Evolutionary conservation across 2,888 invertebrate genomes (phyloP).

Genomic region (Eupithecia tripunctaria): DNA sequence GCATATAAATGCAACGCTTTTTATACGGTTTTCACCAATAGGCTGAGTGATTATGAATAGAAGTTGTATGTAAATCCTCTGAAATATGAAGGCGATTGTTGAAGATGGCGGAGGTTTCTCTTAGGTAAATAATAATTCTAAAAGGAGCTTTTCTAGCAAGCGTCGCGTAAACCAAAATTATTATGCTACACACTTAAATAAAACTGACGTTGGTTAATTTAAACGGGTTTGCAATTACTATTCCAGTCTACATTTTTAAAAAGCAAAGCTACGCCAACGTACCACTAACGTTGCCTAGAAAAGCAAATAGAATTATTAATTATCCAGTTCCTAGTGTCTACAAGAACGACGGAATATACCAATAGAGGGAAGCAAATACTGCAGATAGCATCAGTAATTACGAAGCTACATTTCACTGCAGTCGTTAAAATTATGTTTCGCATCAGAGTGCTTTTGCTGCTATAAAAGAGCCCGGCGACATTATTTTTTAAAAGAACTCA

Average conservation of each 20-base stretch:
- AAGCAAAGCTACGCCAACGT: neutral
- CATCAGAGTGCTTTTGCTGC: slow-evolving; percentile 1
- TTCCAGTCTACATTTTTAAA: neutral
- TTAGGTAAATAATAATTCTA: neutral
- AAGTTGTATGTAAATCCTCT: neutral
- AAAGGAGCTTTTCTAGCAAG: neutral
- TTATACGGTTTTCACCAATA: neutral
- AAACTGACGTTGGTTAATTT: neutral
- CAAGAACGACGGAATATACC: neutral
- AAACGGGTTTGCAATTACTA: neutral
- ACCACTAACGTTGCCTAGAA: neutral
- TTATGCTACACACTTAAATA: neutral
- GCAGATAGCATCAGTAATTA: slow-evolving; percentile 10
- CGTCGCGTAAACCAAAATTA: neutral
- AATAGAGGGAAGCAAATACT: neutral
- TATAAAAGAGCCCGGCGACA: neutral
- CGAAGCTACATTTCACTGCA: slow-evolving; percentile 3
- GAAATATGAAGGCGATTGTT: neutral
- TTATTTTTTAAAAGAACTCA: neutral
- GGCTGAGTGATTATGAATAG: neutral
- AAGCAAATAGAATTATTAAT: slow-evolving; percentile 14
- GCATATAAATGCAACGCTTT: neutral
- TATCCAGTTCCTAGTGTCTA: slow-evolving; percentile 7
- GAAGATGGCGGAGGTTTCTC: neutral
- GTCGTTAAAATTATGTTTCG: slow-evolving; percentile 8